Percentiles rank a stretch among this genome's conserved stretches.
Conservation (phyloP, 2,888 invertebrate genomes). For the Oeneis ivallda region DNA sequence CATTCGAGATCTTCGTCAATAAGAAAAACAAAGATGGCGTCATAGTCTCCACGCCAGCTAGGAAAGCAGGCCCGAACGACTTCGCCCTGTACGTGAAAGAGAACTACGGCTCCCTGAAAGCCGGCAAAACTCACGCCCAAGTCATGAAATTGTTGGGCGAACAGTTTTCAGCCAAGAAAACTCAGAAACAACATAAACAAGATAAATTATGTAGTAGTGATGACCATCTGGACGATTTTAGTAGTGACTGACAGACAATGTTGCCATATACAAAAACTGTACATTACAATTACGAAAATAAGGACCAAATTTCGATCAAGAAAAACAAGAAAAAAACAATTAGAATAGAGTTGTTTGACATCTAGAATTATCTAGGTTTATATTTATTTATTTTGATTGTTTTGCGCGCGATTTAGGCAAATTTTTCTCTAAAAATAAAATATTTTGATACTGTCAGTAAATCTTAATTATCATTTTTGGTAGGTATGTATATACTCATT, state of each 20-base stretch:
- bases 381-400: too few relatives aligned
- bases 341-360: too few relatives aligned
- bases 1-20: constrained; percentile 86
- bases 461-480: background rate
- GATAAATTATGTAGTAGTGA: constrained; percentile 1
- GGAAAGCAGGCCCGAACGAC: constrained; percentile 78
- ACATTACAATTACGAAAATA: too few relatives aligned
- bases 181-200: constrained; percentile 15
- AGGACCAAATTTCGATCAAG: too few relatives aligned
- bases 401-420: too few relatives aligned
- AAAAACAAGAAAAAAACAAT: too few relatives aligned
- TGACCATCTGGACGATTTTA: constrained; percentile 8
- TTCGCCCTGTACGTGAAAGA: constrained; percentile 89
- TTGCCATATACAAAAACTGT: too few relatives aligned
- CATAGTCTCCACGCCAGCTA: constrained; percentile 75
- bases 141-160: constrained; percentile 89
- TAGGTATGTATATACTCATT: constrained; percentile 10
- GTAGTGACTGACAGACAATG: constrained; percentile 24
- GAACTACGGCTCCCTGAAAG: constrained; percentile 82
- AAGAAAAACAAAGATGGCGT: constrained; percentile 83
- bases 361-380: too few relatives aligned
- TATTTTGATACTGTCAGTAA: too few relatives aligned
- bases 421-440: too few relatives aligned
- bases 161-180: constrained; percentile 79
- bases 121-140: constrained; percentile 84